Percentiles rank a stretch among this genome's conserved stretches.
Conservation (phyloP, 2,888 invertebrate species). For the Prosapia bicincta region DNA sequence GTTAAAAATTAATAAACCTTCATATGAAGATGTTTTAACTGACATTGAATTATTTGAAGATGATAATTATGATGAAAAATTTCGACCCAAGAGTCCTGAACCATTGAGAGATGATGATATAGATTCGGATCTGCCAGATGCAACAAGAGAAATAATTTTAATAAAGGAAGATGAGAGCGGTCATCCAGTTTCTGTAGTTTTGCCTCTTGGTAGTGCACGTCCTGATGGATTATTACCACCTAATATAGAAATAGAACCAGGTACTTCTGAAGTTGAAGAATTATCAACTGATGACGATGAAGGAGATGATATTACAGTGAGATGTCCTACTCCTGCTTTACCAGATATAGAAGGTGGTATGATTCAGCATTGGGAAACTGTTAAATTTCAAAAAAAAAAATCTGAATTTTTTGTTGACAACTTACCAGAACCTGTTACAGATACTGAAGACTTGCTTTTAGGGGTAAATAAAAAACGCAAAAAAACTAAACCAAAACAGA, state of each 20-base stretch:
- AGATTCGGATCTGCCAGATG: conserved; percentile 45
- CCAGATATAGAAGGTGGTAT: conserved; percentile 41
- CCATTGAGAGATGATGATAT: conserved; percentile 33
- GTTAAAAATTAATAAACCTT: conserved; percentile 28
- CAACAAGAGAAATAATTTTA: conserved; percentile 50
- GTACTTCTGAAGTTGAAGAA: conserved; percentile 40
- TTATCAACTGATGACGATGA: conserved; percentile 44
- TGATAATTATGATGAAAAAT: conserved; percentile 40
- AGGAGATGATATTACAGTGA: conserved; percentile 35
- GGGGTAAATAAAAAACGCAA: conserved; percentile 44
- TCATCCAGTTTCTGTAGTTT: conserved; percentile 48
- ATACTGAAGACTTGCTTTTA: conserved; percentile 49
- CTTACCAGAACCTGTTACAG: conserved; percentile 47
- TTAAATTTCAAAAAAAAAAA: conserved; percentile 38
- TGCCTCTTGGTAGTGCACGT: conserved; percentile 46
- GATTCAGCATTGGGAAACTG: conserved; percentile 39
- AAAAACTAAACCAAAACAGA: conserved; percentile 34
- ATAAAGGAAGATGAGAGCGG: conserved; percentile 47
- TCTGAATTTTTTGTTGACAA: conserved; percentile 34
- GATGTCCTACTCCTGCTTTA: conserved; percentile 36
- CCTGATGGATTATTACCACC: conserved; percentile 31
- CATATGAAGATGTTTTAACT: conserved; percentile 38
- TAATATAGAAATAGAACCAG: conserved; percentile 19
- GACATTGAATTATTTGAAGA: conserved; percentile 46
- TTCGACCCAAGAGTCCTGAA: conserved; percentile 28